Conservation (phyloP, 1,140 invertebrate genomes). For the Vanessa tameamea region DNA sequence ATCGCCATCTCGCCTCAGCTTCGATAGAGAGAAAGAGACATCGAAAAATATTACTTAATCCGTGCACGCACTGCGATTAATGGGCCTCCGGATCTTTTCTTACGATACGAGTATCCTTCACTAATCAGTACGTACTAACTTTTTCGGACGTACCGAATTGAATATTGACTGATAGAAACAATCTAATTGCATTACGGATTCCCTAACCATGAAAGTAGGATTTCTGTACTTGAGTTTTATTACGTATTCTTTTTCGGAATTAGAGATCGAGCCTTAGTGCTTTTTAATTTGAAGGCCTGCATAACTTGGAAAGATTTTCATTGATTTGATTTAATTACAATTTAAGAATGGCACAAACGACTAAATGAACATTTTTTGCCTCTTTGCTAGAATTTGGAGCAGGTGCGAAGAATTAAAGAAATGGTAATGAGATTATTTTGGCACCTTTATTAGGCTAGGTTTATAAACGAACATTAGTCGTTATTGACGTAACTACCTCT, state of each 20-base stretch:
- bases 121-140: conserved; percentile 38
- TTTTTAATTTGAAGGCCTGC: neutral
- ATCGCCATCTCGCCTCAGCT: neutral
- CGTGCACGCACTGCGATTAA: conserved; percentile 20
- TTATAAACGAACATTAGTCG: too few species aligned
- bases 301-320: too few species aligned
- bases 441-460: too few species aligned
- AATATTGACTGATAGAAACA: conserved; percentile 29
- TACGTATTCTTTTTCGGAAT: neutral
- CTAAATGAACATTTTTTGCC: too few species aligned
- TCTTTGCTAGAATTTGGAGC: too few species aligned
- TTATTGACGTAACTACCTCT: too few species aligned
- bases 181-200: conserved; percentile 21
- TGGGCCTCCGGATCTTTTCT: neutral
- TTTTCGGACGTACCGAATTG: conserved; percentile 25
- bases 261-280: neutral
- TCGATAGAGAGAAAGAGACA: conserved; percentile 7
- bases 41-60: neutral
- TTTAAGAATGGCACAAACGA: too few species aligned
- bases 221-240: neutral
- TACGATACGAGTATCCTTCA: conserved; percentile 32
- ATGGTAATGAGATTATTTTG: too few species aligned
- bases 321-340: too few species aligned
- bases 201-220: conserved; percentile 8
- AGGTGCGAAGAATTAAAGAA: too few species aligned